Conservation (phyloP, 2,888 invertebrate genomes). For the Coleophora flavipennella region DNA sequence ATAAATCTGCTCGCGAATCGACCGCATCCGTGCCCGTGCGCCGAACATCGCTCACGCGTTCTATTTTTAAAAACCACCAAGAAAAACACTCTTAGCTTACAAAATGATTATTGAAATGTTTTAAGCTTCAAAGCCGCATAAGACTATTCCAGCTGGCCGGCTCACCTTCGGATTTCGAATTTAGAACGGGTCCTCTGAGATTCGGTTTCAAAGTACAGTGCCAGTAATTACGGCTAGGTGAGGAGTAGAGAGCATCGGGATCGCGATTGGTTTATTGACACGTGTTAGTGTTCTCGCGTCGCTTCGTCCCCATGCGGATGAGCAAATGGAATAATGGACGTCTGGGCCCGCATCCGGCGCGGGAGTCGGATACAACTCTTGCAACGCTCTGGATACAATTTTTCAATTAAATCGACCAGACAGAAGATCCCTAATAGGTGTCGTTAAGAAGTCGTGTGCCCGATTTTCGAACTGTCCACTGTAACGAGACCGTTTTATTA, state of each 20-base stretch:
- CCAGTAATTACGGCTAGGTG: slow-evolving; percentile 33
- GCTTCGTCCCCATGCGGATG: slow-evolving; percentile 67
- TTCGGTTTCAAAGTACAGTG: slow-evolving; percentile 41
- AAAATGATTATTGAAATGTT: slow-evolving; percentile 37
- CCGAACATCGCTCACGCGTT: slow-evolving; percentile 47
- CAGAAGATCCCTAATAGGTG: slow-evolving; percentile 72
- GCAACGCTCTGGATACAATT: slow-evolving; percentile 69
- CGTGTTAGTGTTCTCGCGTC: slow-evolving; percentile 37
- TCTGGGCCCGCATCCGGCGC: slow-evolving; percentile 72
- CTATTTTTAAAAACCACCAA: slow-evolving; percentile 51
- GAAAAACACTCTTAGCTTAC: slow-evolving; percentile 45
- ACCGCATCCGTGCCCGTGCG: slow-evolving; percentile 46
- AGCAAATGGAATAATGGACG: slow-evolving; percentile 70
- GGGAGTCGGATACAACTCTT: slow-evolving; percentile 67
- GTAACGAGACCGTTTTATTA: slow-evolving; percentile 69
- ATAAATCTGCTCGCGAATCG: slow-evolving; percentile 65
- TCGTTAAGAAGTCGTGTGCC: slow-evolving; percentile 72
- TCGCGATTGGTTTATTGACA: slow-evolving; percentile 58
- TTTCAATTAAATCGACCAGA: slow-evolving; percentile 72
- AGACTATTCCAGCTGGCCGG: slow-evolving; percentile 25
- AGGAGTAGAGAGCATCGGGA: slow-evolving; percentile 21
- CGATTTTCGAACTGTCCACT: slow-evolving; percentile 67
- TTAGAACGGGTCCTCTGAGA: slow-evolving; percentile 44
- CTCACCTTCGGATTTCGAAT: slow-evolving; percentile 30
- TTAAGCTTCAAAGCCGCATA: slow-evolving; percentile 23